These are phyloP conservation scores for Cochlearius cochlearius DNA, from an alignment of 2,113 vertebrate genomes.

Conservation along the genomic window DNA sequence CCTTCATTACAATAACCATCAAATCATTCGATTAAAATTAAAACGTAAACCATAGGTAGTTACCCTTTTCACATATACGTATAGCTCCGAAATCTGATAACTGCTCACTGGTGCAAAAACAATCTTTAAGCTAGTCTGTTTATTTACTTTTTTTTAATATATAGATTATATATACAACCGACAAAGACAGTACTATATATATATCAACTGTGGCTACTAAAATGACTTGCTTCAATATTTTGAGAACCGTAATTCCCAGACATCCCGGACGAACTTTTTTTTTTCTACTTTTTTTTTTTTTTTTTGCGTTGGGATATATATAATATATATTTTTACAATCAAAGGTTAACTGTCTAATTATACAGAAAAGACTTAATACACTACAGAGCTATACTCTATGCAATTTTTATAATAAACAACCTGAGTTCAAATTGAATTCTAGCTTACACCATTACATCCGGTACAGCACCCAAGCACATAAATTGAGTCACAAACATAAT, in stretches of 20 bases:
- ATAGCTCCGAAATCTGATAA: slow-evolving; percentile 76
- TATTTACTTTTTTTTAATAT: slow-evolving; percentile 58
- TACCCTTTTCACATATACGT: slow-evolving; percentile 76
- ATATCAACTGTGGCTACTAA: slow-evolving; percentile 64
- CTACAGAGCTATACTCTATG: slow-evolving; percentile 81
- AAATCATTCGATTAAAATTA: slow-evolving; percentile 71
- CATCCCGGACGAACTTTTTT: slow-evolving; percentile 17
- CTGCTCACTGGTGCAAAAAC: slow-evolving; percentile 75
- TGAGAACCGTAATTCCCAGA: slow-evolving; percentile 52
- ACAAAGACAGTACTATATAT: slow-evolving; percentile 58
- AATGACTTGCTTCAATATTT: slow-evolving; percentile 59
- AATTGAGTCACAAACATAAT: slow-evolving; percentile 90
- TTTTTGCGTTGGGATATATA: slow-evolving; percentile 41
- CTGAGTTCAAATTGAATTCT: slow-evolving; percentile 86
- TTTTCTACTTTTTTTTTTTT: not conserved
- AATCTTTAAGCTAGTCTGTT: slow-evolving; percentile 68
- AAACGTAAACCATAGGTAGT: slow-evolving; percentile 84
- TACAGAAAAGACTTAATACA: slow-evolving; percentile 72
- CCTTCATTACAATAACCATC: slow-evolving; percentile 78
- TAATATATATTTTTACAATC: slow-evolving; percentile 72
- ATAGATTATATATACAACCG: slow-evolving; percentile 72
- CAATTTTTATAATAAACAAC: slow-evolving; percentile 80
- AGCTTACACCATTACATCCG: slow-evolving; percentile 81
- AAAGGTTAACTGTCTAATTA: slow-evolving; percentile 75
- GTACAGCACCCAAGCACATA: slow-evolving; percentile 82